Percentiles rank a stretch among this genome's conserved stretches.
phyloP scores from a whole-genome alignment of 2,797 vertebrate species.

The Pseudochromis fuscus region DNA sequence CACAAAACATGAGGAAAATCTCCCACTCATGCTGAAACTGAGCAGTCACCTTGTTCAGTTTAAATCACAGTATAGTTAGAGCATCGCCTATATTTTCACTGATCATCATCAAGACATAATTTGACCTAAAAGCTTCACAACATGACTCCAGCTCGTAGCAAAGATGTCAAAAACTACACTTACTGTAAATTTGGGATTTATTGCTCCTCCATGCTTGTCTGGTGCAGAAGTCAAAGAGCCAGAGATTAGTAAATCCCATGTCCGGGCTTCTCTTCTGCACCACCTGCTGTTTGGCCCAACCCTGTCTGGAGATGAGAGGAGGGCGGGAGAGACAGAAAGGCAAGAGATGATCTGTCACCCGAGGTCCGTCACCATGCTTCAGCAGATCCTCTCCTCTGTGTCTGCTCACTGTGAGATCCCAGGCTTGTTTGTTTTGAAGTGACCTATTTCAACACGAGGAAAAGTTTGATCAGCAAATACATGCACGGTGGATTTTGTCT shows the following conservation, averaged over 20 bases:
- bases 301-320: constrained; percentile 69
- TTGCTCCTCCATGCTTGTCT: constrained; percentile 64
- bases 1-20: neutral
- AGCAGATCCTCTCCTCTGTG: constrained; percentile 30
- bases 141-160: neutral
- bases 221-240: constrained; percentile 67
- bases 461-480: constrained; percentile 42
- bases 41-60: neutral
- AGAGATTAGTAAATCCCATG: constrained; percentile 78
- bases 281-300: constrained; percentile 85
- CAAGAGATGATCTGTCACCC: constrained; percentile 62
- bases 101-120: neutral
- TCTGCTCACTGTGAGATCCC: constrained; percentile 24
- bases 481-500: constrained; percentile 17
- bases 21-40: neutral
- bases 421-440: neutral
- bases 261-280: constrained; percentile 77
- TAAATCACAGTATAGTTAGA: neutral
- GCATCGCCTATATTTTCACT: neutral
- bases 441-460: neutral
- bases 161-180: constrained; percentile 51
- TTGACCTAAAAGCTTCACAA: neutral
- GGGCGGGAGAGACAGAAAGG: constrained; percentile 58
- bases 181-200: constrained; percentile 72
- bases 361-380: constrained; percentile 51